These are phyloP conservation scores for Onychostoma macrolepis DNA, from an alignment of 2,113 vertebrate genomes.

Conservation along the genomic window DNA sequence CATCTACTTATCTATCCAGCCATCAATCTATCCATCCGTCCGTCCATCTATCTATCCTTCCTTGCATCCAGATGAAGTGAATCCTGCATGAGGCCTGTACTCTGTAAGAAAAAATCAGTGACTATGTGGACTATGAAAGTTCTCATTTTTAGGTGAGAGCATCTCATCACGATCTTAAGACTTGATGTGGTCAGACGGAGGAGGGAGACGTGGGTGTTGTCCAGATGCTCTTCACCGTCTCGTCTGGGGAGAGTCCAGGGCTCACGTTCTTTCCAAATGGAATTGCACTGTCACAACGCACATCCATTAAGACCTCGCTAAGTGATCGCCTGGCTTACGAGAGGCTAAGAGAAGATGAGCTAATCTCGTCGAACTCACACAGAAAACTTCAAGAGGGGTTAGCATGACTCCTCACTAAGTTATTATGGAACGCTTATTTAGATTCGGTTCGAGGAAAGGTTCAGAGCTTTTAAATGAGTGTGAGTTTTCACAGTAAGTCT, in stretches of 20 bases:
- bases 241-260: slow-evolving; percentile 39
- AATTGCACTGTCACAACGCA: slow-evolving; percentile 53
- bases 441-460: slow-evolving; percentile 55
- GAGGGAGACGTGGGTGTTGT: slow-evolving; percentile 40
- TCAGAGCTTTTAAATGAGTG: neutral
- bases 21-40: neutral
- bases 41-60: no score
- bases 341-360: slow-evolving; percentile 63
- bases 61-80: neutral
- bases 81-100: neutral
- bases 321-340: slow-evolving; percentile 62
- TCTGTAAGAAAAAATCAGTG: neutral
- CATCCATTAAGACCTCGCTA: slow-evolving; percentile 52
- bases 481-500: neutral
- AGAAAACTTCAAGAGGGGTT: slow-evolving; percentile 33
- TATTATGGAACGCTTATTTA: slow-evolving; percentile 47
- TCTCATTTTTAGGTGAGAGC: neutral
- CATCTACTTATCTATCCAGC: neutral
- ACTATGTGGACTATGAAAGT: neutral
- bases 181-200: slow-evolving; percentile 20
- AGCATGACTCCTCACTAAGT: slow-evolving; percentile 28
- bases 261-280: slow-evolving; percentile 42
- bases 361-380: slow-evolving; percentile 57
- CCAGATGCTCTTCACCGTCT: slow-evolving; percentile 48
- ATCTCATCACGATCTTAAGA: slow-evolving; percentile 21